Base-by-base conservation (phyloP, 2,797 vertebrate genomes). In the Gallinago stenura region DNA sequence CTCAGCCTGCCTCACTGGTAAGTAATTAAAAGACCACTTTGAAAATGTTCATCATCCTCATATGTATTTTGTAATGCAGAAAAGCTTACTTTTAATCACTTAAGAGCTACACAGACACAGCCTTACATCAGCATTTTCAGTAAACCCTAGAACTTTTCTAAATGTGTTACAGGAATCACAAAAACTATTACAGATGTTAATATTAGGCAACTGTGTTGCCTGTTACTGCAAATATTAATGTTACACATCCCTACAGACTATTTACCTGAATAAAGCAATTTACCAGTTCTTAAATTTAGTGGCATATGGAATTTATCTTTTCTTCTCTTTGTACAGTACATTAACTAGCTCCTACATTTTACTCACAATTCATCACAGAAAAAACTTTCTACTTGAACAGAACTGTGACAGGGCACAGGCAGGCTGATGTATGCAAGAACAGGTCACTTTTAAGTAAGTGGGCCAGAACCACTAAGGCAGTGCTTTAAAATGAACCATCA, bases 341-440 rank as follows among this genome's bases (percentile, higher is more conserved):
- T 50, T 28, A 13, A 41, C 37, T 48, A 71, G 28, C 33, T 80
- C 60, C 33, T 48, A 6, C 3, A 3, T 41, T 90, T 80, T 7
- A 31, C 12, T 83, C 25, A 25, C 31, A 22, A 33, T 10, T n/a
- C 5, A 19, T 43, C 43, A 15, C 33, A 61, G 37, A 45, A 60
- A 25, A 85, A 50, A 3, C 11, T 20, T 25, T 56, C 24, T 73
- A 12, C 25, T n/a, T 33, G 12, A 62, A 54, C 53, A 71, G 19
- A 39, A 21, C 3, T 7, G 31, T 8, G 10, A 39, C 15, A 41
- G 31, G 30, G 35, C 0, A 0, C 46, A 72, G 61, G 15, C n/a
- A 60, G 64, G 9, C 48, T 56, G 41, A 69, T 19, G 8, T 15
- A 56, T 56, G 17, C 25, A 70, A 41, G 15, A 51, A n/a, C 19